Evolutionary conservation across 2,113 vertebrate species (phyloP).

Genomic region (Chinchilla lanigera): DNA sequence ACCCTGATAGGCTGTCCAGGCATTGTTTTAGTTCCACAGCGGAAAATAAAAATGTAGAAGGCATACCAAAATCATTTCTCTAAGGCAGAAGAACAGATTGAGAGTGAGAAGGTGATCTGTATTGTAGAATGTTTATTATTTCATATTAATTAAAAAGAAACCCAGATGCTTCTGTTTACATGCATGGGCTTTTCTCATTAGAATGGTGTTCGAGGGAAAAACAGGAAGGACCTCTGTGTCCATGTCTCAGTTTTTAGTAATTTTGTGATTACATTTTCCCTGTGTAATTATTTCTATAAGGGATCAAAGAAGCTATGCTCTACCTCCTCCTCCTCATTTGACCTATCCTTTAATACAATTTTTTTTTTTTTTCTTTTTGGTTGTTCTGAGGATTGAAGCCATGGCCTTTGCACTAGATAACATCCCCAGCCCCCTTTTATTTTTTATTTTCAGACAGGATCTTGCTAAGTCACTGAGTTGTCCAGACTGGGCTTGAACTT

Average conservation of each 20-base stretch:
- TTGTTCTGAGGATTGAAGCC: neutral
- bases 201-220: neutral
- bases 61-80: neutral
- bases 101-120: neutral
- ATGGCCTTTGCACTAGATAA: neutral
- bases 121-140: neutral
- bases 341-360: neutral
- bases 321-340: neutral
- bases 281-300: slow-evolving; percentile 7
- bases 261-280: neutral
- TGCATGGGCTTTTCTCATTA: neutral
- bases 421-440: neutral
- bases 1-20: neutral
- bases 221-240: neutral
- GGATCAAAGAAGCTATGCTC: neutral
- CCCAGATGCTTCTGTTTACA: neutral
- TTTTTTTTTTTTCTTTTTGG: neutral
- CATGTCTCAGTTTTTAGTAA: neutral
- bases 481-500: neutral
- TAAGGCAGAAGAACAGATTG: neutral
- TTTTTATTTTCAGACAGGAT: neutral
- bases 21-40: neutral
- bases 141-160: slow-evolving; percentile 39
- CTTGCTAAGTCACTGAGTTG: neutral
- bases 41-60: neutral